These are phyloP conservation scores for Budorcas taxicolor DNA, from an alignment of 2,113 vertebrate species.

Conservation along the genomic window DNA sequence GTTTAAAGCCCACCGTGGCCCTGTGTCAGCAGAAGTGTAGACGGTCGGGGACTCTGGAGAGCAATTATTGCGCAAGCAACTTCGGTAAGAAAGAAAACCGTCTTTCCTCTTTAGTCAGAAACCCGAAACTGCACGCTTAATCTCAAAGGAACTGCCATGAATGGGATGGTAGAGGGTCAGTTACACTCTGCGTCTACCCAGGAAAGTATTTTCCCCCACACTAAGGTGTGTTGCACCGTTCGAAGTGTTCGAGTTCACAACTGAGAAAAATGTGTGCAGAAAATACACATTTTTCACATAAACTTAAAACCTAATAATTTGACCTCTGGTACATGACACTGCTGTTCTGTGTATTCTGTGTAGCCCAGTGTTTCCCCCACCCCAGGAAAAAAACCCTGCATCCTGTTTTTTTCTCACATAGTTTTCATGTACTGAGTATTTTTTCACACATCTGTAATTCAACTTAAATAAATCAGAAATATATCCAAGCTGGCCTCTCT, in stretches of 20 bases:
- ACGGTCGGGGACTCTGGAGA: slow-evolving; percentile 88
- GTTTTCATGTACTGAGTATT: neutral
- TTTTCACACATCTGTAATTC: slow-evolving; percentile 28
- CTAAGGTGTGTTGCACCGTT: neutral
- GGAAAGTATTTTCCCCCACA: slow-evolving; percentile 56
- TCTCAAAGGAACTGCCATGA: slow-evolving; percentile 24
- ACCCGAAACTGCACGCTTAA: slow-evolving; percentile 32
- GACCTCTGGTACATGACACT: neutral
- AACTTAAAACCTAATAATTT: neutral
- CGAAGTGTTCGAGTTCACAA: neutral
- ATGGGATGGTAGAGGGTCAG: slow-evolving; percentile 5
- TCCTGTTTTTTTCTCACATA: neutral
- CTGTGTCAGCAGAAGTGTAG: slow-evolving; percentile 95
- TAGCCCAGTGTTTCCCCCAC: neutral
- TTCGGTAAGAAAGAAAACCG: slow-evolving; percentile 88
- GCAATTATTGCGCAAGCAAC: slow-evolving; percentile 95
- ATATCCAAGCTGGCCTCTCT: neutral
- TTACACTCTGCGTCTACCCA: neutral
- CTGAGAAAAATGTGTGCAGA: neutral
- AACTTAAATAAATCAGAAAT: neutral
- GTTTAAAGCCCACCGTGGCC: slow-evolving; percentile 89
- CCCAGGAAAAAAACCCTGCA: neutral
- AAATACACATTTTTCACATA: neutral
- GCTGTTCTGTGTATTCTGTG: neutral
- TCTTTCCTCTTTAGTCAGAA: slow-evolving; percentile 52